These are phyloP conservation scores for Apis cerana DNA, from an alignment of 1,140 invertebrate genomes.

Conservation along the genomic window DNA sequence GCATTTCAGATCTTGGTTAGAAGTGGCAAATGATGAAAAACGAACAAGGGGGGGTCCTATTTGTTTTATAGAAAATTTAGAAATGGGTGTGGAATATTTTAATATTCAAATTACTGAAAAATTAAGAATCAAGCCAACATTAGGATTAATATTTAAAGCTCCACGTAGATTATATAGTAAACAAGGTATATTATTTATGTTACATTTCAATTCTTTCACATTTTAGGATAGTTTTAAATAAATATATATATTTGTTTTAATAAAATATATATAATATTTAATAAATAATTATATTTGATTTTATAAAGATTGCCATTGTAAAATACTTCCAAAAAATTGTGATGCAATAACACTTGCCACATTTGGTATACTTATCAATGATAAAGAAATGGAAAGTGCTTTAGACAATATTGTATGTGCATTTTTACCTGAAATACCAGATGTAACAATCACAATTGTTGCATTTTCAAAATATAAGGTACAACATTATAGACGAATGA, in stretches of 20 bases:
- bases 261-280: neutral
- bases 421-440: conserved; percentile 70
- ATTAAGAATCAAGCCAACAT: conserved; percentile 66
- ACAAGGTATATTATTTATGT: conserved; percentile 15
- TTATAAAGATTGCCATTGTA: conserved; percentile 57
- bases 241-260: neutral
- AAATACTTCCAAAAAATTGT: conserved; percentile 56
- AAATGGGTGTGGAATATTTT: neutral
- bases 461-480: neutral
- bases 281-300: conserved; percentile 1
- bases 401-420: conserved; percentile 39
- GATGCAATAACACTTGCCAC: conserved; percentile 39
- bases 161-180: neutral
- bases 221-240: neutral
- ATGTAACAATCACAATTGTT: conserved; percentile 43
- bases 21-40: conserved; percentile 66
- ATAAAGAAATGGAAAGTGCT: conserved; percentile 53
- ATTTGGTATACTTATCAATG: conserved; percentile 48
- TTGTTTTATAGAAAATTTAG: conserved; percentile 1
- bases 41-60: conserved; percentile 53
- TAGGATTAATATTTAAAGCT: conserved; percentile 62
- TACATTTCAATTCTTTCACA: neutral
- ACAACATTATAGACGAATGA: conserved; percentile 34
- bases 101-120: conserved; percentile 46
- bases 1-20: conserved; percentile 70